These are phyloP conservation scores for Melolontha melolontha DNA, from an alignment of 2,888 invertebrate species.

Conservation along the genomic window DNA sequence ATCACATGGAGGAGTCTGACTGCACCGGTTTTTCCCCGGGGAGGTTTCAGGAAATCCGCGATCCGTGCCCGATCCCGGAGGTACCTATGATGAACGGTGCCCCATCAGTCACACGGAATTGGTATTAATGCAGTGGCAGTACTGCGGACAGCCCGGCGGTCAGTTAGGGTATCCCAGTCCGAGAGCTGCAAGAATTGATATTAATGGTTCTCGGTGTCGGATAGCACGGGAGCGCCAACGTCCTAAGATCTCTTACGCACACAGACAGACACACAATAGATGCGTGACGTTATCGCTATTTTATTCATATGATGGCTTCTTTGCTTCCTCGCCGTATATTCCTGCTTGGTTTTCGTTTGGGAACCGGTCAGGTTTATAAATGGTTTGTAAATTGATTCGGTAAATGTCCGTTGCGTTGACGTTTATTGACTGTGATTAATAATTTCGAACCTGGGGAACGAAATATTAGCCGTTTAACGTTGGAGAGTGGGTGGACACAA, in stretches of 20 bases:
- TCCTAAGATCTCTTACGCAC: constrained; percentile 57
- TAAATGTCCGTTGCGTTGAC: constrained; percentile 54
- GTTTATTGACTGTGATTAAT: constrained; percentile 62
- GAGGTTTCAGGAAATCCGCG: constrained; percentile 60
- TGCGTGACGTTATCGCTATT: constrained; percentile 63
- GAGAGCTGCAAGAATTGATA: constrained; percentile 63
- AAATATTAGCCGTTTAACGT: not conserved
- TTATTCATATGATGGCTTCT: constrained; percentile 64
- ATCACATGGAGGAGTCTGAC: constrained; percentile 9
- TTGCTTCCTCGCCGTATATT: constrained; percentile 52
- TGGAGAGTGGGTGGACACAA: not conserved
- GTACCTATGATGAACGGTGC: constrained; percentile 64
- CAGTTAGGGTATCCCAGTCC: constrained; percentile 53
- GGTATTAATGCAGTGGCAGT: constrained; percentile 65
- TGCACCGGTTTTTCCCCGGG: constrained; percentile 53
- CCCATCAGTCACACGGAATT: constrained; percentile 66
- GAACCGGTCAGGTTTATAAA: constrained; percentile 53
- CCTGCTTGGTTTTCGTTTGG: not conserved
- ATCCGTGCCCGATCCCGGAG: constrained; percentile 59
- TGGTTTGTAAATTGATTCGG: constrained; percentile 62
- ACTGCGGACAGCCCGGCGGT: constrained; percentile 62
- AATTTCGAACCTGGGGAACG: constrained; percentile 52
- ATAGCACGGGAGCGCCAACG: constrained; percentile 48
- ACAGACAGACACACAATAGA: constrained; percentile 53
- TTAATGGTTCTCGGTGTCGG: constrained; percentile 59